These are phyloP conservation scores for Drosophila kanekoi DNA, from an alignment of 2,888 invertebrate species.

Conservation along the genomic window DNA sequence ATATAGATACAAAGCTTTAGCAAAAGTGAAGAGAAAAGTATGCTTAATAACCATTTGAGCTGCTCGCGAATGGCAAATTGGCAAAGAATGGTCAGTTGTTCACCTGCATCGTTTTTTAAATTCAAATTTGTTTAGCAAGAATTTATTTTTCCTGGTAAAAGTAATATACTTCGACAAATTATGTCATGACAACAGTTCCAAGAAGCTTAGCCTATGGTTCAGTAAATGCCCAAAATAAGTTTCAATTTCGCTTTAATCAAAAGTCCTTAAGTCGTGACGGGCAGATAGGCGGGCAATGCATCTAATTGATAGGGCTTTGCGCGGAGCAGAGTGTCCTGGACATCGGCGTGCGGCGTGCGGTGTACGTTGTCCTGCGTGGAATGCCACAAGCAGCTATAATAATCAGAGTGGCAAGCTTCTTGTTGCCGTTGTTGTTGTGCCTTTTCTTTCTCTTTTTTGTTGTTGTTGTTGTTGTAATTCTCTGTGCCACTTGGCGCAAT, in stretches of 20 bases:
- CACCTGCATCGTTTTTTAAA: too few species aligned
- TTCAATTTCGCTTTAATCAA: slow-evolving; percentile 4
- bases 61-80: too few species aligned
- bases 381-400: slow-evolving; percentile 62
- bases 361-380: slow-evolving; percentile 3
- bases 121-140: too few species aligned
- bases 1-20: too few species aligned
- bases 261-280: not conserved
- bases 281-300: slow-evolving; percentile 14
- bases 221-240: not conserved
- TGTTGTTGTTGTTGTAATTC: slow-evolving; percentile 33
- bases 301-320: slow-evolving; percentile 45
- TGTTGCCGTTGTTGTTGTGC: slow-evolving; percentile 2
- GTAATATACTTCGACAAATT: not conserved
- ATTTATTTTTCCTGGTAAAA: not conserved
- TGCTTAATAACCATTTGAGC: too few species aligned
- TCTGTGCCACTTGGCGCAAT: slow-evolving; percentile 57
- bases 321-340: slow-evolving; percentile 11
- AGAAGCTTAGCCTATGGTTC: not conserved
- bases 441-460: slow-evolving; percentile 7
- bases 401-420: slow-evolving; percentile 29
- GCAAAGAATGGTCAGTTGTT: too few species aligned
- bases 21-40: too few species aligned
- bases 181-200: too few species aligned
- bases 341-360: slow-evolving; percentile 13